Conservation (phyloP, 2,113 vertebrate genomes). For the Nymphicus hollandicus region DNA sequence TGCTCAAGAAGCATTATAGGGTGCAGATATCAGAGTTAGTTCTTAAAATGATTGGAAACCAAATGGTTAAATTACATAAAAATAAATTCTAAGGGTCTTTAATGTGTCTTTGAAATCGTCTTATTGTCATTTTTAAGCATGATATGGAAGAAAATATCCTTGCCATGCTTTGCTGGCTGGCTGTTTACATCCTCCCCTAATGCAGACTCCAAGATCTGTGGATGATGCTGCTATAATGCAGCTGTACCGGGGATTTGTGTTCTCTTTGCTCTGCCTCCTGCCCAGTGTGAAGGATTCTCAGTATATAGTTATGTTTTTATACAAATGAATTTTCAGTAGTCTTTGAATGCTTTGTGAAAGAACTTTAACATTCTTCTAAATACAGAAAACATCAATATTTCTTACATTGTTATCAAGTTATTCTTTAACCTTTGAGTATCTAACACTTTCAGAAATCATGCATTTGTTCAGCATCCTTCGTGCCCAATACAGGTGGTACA, state of each 20-base stretch:
- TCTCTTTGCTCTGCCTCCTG: not conserved
- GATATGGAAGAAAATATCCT: not conserved
- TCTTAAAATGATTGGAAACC: not conserved
- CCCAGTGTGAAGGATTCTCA: not conserved
- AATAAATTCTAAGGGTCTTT: not conserved
- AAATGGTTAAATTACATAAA: not conserved
- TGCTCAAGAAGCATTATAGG: not conserved
- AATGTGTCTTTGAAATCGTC: not conserved
- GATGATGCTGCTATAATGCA: not conserved
- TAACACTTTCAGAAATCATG: not conserved
- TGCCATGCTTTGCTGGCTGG: not conserved
- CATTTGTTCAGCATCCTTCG: not conserved
- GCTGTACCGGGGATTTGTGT: not conserved
- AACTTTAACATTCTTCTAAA: not conserved
- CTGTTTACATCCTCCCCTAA: not conserved
- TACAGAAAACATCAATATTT: not conserved
- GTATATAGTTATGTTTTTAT: not conserved
- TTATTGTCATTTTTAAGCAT: not conserved
- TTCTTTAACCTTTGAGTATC: not conserved
- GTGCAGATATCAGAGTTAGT: not conserved
- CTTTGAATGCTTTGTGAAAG: not conserved
- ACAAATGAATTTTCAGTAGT: not conserved
- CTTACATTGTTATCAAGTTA: not conserved
- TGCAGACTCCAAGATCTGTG: not conserved
- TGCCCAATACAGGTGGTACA: accelerated